phyloP scores from a whole-genome alignment of 2,888 invertebrate genomes.

The Willowsia nigromaculata region DNA sequence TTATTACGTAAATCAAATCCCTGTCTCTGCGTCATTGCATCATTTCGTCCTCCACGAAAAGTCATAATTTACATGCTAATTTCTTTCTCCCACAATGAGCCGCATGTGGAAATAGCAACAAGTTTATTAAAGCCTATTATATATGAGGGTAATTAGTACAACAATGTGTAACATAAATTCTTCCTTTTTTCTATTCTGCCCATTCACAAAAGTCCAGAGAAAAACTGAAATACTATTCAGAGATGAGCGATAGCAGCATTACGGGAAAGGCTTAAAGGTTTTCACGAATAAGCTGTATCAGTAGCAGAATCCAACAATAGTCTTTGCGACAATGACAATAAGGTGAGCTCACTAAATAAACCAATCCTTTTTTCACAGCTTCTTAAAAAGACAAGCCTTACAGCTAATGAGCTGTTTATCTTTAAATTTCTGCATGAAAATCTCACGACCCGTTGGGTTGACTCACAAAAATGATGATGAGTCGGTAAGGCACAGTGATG shows the following conservation, averaged over 20 bases:
- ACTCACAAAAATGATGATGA: too few relatives aligned
- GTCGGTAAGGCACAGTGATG: too few relatives aligned
- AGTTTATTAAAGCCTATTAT: background rate
- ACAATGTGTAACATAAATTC: constrained; percentile 39
- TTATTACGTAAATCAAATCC: background rate
- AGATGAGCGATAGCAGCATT: background rate
- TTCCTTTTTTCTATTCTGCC: background rate
- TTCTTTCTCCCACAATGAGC: background rate
- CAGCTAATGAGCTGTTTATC: background rate
- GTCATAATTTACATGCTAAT: constrained; percentile 40
- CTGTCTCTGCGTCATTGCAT: background rate
- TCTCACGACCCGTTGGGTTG: background rate
- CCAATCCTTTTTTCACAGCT: background rate
- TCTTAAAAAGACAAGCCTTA: background rate
- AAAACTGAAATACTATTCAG: too few relatives aligned
- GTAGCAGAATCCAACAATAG: background rate
- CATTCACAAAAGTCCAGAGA: background rate
- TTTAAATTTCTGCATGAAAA: background rate
- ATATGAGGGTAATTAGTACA: constrained; percentile 45
- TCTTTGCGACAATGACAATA: background rate
- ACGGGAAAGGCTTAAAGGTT: too few relatives aligned
- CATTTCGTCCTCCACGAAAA: background rate
- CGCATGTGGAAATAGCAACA: background rate
- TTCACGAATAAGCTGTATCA: too few relatives aligned
- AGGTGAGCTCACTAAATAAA: background rate